These are phyloP conservation scores for Catharus minimus DNA, from an alignment of 2,113 vertebrate species.

Conservation along the genomic window DNA sequence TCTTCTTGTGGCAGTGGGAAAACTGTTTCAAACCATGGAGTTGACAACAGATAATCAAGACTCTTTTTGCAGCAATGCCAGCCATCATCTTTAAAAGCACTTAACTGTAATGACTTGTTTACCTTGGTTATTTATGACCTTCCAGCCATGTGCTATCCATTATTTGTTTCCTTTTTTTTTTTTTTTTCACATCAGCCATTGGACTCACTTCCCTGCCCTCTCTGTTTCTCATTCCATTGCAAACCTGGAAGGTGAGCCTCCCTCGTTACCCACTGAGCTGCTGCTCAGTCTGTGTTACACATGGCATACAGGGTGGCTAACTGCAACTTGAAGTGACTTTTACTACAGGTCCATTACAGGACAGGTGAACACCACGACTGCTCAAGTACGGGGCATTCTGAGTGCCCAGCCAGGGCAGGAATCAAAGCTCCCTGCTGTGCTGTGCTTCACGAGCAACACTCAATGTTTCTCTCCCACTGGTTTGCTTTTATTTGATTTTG, in stretches of 20 bases:
- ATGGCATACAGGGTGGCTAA: background rate
- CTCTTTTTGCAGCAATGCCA: conserved; percentile 11
- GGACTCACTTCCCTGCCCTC: background rate
- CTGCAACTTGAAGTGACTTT: background rate
- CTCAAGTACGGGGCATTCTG: background rate
- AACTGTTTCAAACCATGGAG: background rate
- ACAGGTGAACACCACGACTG: background rate
- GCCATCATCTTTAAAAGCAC: conserved; percentile 3
- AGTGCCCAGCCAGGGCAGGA: conserved; percentile 20
- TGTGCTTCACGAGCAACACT: conserved; percentile 20
- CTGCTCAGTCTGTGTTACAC: background rate
- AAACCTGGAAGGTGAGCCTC: background rate
- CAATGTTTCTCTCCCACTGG: conserved; percentile 34
- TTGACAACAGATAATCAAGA: conserved; percentile 5
- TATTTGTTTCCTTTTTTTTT: background rate
- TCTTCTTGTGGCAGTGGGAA: background rate
- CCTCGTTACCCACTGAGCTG: background rate
- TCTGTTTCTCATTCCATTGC: background rate
- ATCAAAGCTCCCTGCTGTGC: conserved; percentile 24
- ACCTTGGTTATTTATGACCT: conserved; percentile 28
- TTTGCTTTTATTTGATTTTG: conserved; percentile 46
- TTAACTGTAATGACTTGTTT: conserved; percentile 15
- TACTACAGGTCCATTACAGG: background rate
- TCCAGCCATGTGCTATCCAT: background rate
- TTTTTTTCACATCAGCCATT: background rate